Evolutionary conservation across 2,888 invertebrate genomes (phyloP), one percentile per base, ranked within the genome.

Genomic region (Morpho achilles): DNA sequence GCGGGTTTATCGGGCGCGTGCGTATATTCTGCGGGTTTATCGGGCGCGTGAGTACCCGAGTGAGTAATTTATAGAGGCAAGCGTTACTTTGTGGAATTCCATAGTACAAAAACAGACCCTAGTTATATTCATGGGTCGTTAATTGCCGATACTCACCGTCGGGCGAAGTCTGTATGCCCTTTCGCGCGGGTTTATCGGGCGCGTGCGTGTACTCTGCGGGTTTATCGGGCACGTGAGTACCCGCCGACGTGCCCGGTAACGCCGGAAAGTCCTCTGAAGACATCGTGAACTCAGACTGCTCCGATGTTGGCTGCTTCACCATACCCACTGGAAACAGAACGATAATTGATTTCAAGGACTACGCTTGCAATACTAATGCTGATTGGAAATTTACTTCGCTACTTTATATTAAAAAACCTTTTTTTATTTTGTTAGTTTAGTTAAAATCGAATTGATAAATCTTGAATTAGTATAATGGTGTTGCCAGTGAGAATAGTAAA

Each of bases 191-290:
- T 75, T 90, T 91, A 75, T 92, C 92, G 64, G 75, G 72, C 67
- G 75, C 77, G 76, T 78, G 82, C 69, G 77, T 76, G 71, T 82
- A 80, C 60, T 82, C 78, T 67, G 69, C 69, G 66, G 65, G 63
- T 57, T 74, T 75, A 53, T 70, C 71, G 63, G 64, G 64, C 64
- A 66, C 72, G 22, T 72, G 69, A 32, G 61, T 85, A 57, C 95
- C 94, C 70, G 94, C 93, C 73, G 96, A 95, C 69, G 97, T 97
- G 74, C 99, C 99, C 68, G 99, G 99, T 80, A 99, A 92, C 82
- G 99, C 99, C 73, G 99, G 99, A 91, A 99, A 99, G 91, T 99
- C 99, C 92, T 99, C 99, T 74, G 96, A 97, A 76, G 98, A 98
- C 95, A 99, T 99, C 77, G 97, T 96, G 91, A 98, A 98, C 91